phyloP scores from a whole-genome alignment of 2,888 invertebrate genomes.

The Amphiduros pacificus region DNA sequence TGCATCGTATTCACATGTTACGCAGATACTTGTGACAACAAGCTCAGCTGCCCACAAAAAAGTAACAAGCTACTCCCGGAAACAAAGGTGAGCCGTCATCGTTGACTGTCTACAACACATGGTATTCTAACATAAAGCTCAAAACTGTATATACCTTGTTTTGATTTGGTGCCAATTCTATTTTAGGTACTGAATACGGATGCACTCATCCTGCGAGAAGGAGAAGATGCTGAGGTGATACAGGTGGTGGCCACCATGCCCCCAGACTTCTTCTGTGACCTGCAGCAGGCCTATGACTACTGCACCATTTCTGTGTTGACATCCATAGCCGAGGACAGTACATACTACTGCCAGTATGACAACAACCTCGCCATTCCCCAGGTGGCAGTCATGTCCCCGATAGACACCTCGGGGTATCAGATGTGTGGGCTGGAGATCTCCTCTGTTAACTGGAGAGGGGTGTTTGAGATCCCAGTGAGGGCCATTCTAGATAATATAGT shows the following conservation, averaged over 20 bases:
- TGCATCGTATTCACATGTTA: not conserved
- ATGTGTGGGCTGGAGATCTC: conserved; percentile 6
- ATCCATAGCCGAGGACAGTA: not conserved
- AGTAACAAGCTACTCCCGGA: not conserved
- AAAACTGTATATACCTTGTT: not conserved
- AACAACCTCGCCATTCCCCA: no score
- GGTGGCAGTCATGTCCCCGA: no score
- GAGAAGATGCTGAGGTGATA: not conserved
- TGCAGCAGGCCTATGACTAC: not conserved
- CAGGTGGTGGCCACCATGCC: conserved; percentile 8
- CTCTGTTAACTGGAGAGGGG: not conserved
- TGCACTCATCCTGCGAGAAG: not conserved
- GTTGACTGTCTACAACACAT: no score
- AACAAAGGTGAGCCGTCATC: not conserved
- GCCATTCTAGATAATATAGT: conserved; percentile 1
- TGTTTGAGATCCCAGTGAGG: not conserved
- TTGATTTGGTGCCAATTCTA: not conserved
- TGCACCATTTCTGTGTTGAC: not conserved
- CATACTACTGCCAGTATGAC: not conserved
- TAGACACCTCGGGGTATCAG: no score
- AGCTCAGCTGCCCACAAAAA: not conserved
- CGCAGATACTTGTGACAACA: not conserved
- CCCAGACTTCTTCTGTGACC: conserved; percentile 4
- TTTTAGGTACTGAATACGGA: not conserved
- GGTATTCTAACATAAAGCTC: no score